These are phyloP conservation scores for Scrobipalpa atriplicella DNA, from an alignment of 2,888 invertebrate species.

Conservation along the genomic window DNA sequence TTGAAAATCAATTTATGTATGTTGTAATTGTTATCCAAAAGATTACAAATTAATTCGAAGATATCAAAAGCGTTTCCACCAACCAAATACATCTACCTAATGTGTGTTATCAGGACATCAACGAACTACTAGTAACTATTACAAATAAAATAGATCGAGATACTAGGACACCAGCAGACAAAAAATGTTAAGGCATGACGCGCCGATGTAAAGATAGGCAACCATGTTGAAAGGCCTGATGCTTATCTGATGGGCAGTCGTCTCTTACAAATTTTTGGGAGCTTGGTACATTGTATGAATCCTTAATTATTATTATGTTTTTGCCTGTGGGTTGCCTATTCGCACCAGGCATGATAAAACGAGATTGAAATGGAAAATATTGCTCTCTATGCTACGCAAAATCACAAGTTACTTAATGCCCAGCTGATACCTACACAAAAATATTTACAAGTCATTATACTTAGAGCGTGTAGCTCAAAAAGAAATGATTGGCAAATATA, in stretches of 20 bases:
- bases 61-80: not conserved
- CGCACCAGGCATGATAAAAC: no score
- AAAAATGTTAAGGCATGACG: conserved; percentile 58
- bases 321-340: no score
- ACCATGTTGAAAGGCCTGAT: conserved; percentile 68
- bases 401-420: no score
- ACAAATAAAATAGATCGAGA: conserved; percentile 60
- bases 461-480: no score
- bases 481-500: no score
- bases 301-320: conserved; percentile 52
- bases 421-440: no score
- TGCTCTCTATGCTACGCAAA: no score
- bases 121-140: conserved; percentile 37
- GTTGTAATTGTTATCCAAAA: no score
- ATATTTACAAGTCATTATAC: no score
- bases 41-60: conserved; percentile 37
- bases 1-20: no score
- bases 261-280: conserved; percentile 73
- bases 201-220: conserved; percentile 60
- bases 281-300: conserved; percentile 76
- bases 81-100: conserved; percentile 46
- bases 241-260: conserved; percentile 50
- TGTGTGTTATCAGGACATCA: conserved; percentile 59
- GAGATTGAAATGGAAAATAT: no score
- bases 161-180: conserved; percentile 52